These are phyloP conservation scores for Lerista edwardsae DNA, from an alignment of 2,797 vertebrate genomes.

Conservation along the genomic window DNA sequence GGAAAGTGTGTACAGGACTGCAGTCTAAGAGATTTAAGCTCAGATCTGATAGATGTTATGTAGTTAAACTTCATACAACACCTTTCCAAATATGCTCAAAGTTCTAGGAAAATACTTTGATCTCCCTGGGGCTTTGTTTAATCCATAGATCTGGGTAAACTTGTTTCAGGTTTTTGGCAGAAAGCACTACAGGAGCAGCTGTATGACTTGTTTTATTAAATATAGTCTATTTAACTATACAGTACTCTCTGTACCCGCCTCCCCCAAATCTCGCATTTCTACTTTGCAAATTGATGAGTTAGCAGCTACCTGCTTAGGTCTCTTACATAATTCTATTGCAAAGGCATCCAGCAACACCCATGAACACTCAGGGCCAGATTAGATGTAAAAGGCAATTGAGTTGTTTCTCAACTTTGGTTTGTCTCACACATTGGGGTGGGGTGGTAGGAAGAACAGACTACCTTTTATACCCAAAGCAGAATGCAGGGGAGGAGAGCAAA, in stretches of 20 bases:
- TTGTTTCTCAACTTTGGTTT: too few relatives aligned
- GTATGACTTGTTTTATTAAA: neutral
- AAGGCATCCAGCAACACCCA: neutral
- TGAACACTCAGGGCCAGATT: neutral
- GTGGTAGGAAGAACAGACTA: too few relatives aligned
- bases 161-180: slow-evolving; percentile 42
- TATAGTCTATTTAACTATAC: slow-evolving; percentile 34
- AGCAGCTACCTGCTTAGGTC: neutral
- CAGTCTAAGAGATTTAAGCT: neutral
- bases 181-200: slow-evolving; percentile 19
- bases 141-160: neutral
- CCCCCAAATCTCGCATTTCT: slow-evolving; percentile 28
- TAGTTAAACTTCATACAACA: neutral
- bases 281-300: slow-evolving; percentile 36
- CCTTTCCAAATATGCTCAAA: slow-evolving; percentile 8
- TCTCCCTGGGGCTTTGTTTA: slow-evolving; percentile 24
- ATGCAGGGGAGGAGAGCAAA: too few relatives aligned
- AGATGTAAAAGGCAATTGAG: too few relatives aligned
- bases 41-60: accelerated
- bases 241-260: slow-evolving; percentile 18
- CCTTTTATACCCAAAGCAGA: too few relatives aligned
- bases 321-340: neutral
- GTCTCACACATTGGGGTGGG: too few relatives aligned
- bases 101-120: slow-evolving; percentile 18
- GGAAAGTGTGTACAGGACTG: too few relatives aligned